phyloP scores from a whole-genome alignment of 2,113 vertebrate genomes.

The Gadus chalcogrammus region DNA sequence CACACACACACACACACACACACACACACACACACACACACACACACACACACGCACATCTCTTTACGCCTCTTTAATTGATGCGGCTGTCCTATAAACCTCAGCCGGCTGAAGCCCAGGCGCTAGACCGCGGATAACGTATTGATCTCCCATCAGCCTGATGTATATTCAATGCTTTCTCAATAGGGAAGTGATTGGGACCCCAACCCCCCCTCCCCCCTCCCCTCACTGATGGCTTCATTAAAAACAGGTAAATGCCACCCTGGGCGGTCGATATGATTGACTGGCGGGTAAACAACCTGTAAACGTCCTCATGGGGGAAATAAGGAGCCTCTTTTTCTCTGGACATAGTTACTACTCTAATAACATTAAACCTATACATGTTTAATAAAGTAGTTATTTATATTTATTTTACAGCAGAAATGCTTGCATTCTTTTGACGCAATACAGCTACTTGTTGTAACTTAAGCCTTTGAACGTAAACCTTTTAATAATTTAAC shows the following conservation, averaged over 20 bases:
- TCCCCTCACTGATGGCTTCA: conserved; percentile 52
- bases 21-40: not conserved
- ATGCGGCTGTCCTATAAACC: conserved; percentile 27
- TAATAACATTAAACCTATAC: no score
- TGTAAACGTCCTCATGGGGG: conserved; percentile 53
- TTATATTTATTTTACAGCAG: no score
- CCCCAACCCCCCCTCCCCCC: not conserved
- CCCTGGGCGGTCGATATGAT: conserved; percentile 50
- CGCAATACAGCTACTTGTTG: no score
- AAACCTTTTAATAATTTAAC: no score
- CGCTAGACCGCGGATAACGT: conserved; percentile 33
- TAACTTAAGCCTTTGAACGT: no score
- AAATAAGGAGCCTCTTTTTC: not conserved
- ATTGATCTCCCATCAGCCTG: conserved; percentile 43
- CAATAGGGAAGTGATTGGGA: conserved; percentile 52
- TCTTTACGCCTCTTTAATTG: conserved; percentile 27
- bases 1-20: not conserved
- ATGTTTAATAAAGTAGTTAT: no score
- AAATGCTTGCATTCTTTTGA: no score
- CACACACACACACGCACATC: conserved; percentile 2
- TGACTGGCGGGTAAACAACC: conserved; percentile 50
- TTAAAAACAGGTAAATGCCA: conserved; percentile 59
- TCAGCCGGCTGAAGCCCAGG: not conserved
- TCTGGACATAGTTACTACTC: no score
- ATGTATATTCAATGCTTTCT: conserved; percentile 48